Conservation (phyloP, 2,797 vertebrate genomes). For the Botia almorhae region DNA sequence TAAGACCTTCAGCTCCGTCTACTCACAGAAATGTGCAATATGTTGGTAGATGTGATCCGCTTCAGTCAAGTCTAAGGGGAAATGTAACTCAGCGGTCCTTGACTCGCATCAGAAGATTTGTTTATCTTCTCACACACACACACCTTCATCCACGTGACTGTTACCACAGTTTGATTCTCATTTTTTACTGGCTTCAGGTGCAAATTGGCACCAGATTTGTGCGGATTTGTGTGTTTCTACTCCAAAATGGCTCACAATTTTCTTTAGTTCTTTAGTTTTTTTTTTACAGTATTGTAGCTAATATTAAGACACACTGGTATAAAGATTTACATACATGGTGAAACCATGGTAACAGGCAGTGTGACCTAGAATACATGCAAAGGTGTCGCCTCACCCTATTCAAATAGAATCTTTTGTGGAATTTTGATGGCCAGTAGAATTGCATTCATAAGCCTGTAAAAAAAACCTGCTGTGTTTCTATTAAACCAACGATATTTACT, state of each 20-base stretch:
- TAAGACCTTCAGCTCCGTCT: neutral
- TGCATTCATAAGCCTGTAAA: constrained; percentile 9
- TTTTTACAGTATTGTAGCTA: neutral
- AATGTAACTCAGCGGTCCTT: neutral
- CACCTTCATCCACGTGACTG: constrained; percentile 54
- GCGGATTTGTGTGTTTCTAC: neutral
- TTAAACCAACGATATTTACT: too few species aligned
- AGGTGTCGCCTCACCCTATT: constrained; percentile 67
- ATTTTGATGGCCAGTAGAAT: constrained; percentile 55
- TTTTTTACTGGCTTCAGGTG: constrained; percentile 21
- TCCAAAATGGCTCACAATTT: too few species aligned
- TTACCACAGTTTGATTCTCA: constrained; percentile 45
- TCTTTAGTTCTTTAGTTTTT: neutral
- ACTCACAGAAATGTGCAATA: constrained; percentile 43
- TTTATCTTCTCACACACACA: constrained; percentile 50
- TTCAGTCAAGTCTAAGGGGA: neutral
- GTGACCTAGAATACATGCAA: constrained; percentile 71
- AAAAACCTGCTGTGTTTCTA: too few species aligned
- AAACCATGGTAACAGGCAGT: constrained; percentile 37
- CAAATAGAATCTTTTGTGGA: constrained; percentile 67
- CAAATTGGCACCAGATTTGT: too few species aligned
- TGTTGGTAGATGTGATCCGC: neutral
- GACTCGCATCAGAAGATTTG: constrained; percentile 11
- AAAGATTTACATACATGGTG: constrained; percentile 54
- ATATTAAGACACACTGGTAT: neutral